A percentile compares a stretch with the other conserved stretches of the same genome.
Conservation (phyloP, 53 echinoderm and acorn worm species). For the Mesocentrotus franciscanus region DNA sequence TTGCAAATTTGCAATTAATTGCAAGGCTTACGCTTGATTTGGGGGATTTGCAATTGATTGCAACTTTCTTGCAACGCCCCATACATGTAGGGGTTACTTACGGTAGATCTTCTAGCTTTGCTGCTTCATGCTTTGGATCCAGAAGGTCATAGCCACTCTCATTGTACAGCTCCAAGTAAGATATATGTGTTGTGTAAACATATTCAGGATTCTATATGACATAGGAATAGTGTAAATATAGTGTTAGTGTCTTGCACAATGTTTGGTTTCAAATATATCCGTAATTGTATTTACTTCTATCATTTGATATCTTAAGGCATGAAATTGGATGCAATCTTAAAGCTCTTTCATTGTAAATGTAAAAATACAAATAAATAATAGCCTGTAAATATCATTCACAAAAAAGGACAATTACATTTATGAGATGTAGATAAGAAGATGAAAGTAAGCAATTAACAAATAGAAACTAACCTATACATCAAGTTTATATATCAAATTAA, state of each 20-base stretch:
- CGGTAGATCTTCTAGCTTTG: conserved; percentile 97
- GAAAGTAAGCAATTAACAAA: no score
- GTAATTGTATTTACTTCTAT: neutral
- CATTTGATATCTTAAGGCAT: neutral
- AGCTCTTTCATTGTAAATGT: no score
- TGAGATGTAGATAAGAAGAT: neutral
- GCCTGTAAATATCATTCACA: neutral
- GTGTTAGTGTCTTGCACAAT: no score
- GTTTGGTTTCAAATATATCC: neutral
- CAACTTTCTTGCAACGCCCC: no score
- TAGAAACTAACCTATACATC: neutral
- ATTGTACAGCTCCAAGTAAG: conserved; percentile 97
- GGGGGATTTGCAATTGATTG: no score
- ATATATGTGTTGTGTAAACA: conserved; percentile 92
- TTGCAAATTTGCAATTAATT: no score
- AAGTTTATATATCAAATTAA: neutral
- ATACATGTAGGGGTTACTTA: conserved; percentile 63
- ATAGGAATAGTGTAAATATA: conserved; percentile 6
- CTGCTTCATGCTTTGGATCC: conserved; percentile 97
- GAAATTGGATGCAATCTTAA: neutral
- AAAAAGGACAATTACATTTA: neutral
- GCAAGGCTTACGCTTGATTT: no score
- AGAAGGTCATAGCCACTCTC: conserved; percentile 93
- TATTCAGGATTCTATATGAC: conserved; percentile 80
- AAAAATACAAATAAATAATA: no score